Evolutionary conservation across 2,797 vertebrate genomes (phyloP).

Genomic region (Fratercula arctica): DNA sequence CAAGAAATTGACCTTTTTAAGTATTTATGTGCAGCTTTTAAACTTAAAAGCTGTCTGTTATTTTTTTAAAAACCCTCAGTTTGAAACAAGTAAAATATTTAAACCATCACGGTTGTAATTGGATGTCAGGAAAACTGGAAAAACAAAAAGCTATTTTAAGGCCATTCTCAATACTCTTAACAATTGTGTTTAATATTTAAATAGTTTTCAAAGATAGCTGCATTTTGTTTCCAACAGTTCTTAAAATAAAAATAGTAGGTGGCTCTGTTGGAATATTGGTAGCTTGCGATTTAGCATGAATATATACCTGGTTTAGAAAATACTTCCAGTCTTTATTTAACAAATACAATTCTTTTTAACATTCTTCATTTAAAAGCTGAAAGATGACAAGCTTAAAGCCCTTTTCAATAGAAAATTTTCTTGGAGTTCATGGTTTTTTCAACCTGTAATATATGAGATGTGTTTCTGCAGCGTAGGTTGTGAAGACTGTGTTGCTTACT

Average conservation of each 20-base stretch:
- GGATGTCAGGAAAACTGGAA: conserved; percentile 45
- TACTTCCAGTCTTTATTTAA: background rate
- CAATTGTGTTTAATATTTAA: conserved; percentile 19
- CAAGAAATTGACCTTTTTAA: conserved; percentile 23
- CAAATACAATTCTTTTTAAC: background rate
- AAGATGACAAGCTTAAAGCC: background rate
- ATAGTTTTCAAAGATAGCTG: conserved; percentile 11
- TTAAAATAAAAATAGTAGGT: conserved; percentile 31
- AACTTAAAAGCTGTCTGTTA: conserved; percentile 49
- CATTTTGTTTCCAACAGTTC: conserved; percentile 2
- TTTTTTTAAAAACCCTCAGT: background rate
- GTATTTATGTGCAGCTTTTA: conserved; percentile 40
- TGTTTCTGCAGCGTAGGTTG: background rate
- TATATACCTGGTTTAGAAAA: background rate
- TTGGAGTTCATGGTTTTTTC: background rate
- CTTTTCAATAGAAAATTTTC: background rate
- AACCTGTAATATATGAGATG: background rate
- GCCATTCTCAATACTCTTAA: background rate
- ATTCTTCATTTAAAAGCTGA: conserved; percentile 7
- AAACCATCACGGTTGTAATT: conserved; percentile 45
- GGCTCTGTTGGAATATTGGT: background rate
- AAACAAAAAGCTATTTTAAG: conserved; percentile 22
- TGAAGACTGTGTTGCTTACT: background rate
- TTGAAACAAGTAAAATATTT: conserved; percentile 44
- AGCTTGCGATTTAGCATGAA: background rate